Base-by-base conservation (phyloP, 2,888 invertebrate genomes). In the Phortica magna region DNA sequence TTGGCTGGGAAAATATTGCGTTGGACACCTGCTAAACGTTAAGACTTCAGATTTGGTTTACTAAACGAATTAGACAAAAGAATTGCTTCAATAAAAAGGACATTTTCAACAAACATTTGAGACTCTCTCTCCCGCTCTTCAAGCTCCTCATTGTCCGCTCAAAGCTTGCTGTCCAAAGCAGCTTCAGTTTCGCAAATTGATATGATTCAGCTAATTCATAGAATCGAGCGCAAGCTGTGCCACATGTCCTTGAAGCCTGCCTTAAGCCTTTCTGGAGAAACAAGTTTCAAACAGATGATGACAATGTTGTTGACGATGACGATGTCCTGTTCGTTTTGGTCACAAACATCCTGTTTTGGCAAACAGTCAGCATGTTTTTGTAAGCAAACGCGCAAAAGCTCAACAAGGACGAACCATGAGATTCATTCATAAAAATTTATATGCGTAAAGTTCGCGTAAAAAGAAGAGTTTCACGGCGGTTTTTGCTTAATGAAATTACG, bases 391-490 rank as follows among this genome's bases (percentile, higher is more conserved):
- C 43, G 41, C 14, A 31, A 22, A 19, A 64, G 64, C 31, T 31
- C 31, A 22, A 65, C 41, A 41, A 65, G 41, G 65, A 65, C 65
- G 14, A 14, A 10, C 5, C 12, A 12, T 41, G 19, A 43, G 43
- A 71, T 71, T 71, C 70, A 71, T 71, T 71, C 70, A 71, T 71
- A 71, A 71, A 71, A 53, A 48, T 53, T 22, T 14, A 53, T 7
- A 71, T 71, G 70, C 70, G 70, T 71, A 71, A 71, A 71, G 9
- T 71, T 71, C 70, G 70, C 70, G 55, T 67, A 67, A 59, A 59
- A 59, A 57, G 6, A n/a, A 59, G 31, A 17, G n/a, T 4, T 59
- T 14, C 59, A 2, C 59, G 14, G 14, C 48, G 14, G 7, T 12
- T 12, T 48, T 48, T 2, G 48, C 7, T 48, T 14, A 48, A 48